Evolutionary conservation across 35 echinoderm and acorn worm genomes (phyloP).

Genomic region (Anneissia japonica): DNA sequence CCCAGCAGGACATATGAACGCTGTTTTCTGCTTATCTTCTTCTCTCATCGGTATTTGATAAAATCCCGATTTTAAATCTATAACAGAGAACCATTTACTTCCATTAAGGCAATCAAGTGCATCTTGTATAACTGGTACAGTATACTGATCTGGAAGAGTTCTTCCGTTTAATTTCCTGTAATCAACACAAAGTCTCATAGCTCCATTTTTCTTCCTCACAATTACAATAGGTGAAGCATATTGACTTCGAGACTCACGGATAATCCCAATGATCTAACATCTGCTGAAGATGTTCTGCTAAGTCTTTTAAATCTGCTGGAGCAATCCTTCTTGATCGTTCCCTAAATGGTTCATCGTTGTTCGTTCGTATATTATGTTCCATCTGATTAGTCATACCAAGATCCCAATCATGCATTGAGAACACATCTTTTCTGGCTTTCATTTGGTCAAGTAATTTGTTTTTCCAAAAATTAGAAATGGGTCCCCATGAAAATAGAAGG

Average conservation of each 20-base stretch:
- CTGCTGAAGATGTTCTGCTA: slow-evolving; percentile 21
- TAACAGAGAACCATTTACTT: slow-evolving; percentile 51
- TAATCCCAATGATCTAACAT: slow-evolving; percentile 31
- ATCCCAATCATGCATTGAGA: slow-evolving; percentile 28
- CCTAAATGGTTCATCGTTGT: slow-evolving; percentile 39
- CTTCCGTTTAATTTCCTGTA: slow-evolving; percentile 49
- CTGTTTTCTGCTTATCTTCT: slow-evolving; percentile 66
- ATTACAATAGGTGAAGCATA: slow-evolving; percentile 63
- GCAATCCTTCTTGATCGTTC: slow-evolving; percentile 27
- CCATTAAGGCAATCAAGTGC: slow-evolving; percentile 40
- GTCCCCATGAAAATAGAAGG: slow-evolving; percentile 55
- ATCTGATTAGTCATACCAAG: background rate
- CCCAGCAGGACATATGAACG: slow-evolving; percentile 53
- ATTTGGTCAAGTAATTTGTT: background rate
- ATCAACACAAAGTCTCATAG: slow-evolving; percentile 48
- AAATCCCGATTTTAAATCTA: slow-evolving; percentile 68
- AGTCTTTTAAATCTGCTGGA: slow-evolving; percentile 21
- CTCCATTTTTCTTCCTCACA: slow-evolving; percentile 59
- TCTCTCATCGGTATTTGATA: slow-evolving; percentile 58
- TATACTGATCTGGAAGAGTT: slow-evolving; percentile 45
- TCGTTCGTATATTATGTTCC: slow-evolving; percentile 21
- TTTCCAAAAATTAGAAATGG: slow-evolving; percentile 12
- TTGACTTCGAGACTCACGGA: slow-evolving; percentile 37
- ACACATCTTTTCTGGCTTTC: slow-evolving; percentile 5
- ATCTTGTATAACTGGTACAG: slow-evolving; percentile 51